Evolutionary conservation across 2,113 vertebrate species (phyloP), one percentile per base, ranked within the genome.

Genomic region (Podiceps cristatus): DNA sequence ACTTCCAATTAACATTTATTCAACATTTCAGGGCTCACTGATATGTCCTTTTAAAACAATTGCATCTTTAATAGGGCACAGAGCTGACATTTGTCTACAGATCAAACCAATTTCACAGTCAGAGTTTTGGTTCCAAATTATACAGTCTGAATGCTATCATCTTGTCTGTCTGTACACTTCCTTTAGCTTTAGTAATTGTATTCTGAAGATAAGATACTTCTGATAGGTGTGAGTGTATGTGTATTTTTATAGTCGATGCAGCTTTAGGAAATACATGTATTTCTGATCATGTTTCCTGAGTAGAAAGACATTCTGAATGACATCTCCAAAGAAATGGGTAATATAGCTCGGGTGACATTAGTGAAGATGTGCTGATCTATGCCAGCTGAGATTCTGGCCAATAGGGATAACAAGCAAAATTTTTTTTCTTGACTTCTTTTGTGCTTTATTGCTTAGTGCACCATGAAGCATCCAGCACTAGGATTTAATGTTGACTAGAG

Each of bases 1-100:
- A 79, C 84, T 97, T 88, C 77, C 81, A 95, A 95, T 97, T 97
- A 97, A 95, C 87, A 97, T 96, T 94, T 97, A 93, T 93, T 94
- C 84, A 97, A 63, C 76, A 88, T 86, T 81, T 88, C 68, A 76
- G 45, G n/a, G 11, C 68, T 81, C 76, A 33, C 52, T 90, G 86
- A 76, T 94, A 81, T 44, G 89, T 92, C 64, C 80, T 96, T 96
- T 94, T 95, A 91, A 96, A 97, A 94, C 87, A 95, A 44, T 82
- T 95, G 45, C 55, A 87, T 85, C 42, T 91, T 91, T 93, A 91
- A 88, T 82, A 95, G 62, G 73, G 55, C 91, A 86, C 45, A 75
- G 69, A 85, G 60, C 58, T 97, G 91, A 87, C 95, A 91, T 97
- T 96, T 94, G 49, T 96, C 87, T 96, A 79, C 66, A 73, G 59